Evolutionary conservation across 2,797 vertebrate genomes (phyloP).

Genomic region (Molossus alvarezi): DNA sequence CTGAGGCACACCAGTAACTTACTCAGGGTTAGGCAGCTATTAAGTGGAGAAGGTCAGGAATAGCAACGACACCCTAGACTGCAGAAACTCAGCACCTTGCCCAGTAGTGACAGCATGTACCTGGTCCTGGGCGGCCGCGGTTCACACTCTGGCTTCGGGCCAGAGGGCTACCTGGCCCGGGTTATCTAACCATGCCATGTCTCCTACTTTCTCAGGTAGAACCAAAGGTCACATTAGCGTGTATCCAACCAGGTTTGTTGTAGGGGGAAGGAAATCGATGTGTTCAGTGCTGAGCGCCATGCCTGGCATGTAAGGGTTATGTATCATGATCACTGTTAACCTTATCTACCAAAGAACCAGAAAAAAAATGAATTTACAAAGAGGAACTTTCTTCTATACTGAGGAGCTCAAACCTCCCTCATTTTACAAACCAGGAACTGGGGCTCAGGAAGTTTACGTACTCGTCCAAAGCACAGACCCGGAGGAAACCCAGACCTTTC

Average conservation of each 20-base stretch:
- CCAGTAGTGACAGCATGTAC: background rate
- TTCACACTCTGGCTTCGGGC: background rate
- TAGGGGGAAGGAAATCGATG: background rate
- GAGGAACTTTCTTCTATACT: background rate
- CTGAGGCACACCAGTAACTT: background rate
- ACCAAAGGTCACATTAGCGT: background rate
- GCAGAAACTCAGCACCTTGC: background rate
- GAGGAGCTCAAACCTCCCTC: background rate
- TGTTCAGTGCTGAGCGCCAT: background rate
- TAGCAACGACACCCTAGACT: background rate
- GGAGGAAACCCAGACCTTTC: background rate
- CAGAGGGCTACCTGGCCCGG: background rate
- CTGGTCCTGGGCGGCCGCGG: fast-evolving
- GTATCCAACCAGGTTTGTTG: background rate
- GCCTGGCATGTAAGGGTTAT: background rate
- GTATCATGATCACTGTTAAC: background rate
- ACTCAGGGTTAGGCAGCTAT: background rate
- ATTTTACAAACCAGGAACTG: background rate
- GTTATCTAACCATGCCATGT: no score
- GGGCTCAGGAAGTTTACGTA: background rate
- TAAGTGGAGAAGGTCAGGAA: background rate
- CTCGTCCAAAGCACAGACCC: constrained; percentile 10
- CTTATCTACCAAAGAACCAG: background rate
- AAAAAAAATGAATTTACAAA: background rate
- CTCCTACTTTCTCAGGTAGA: background rate